Evolutionary conservation across 2,797 vertebrate species (phyloP), one percentile per base, ranked within the genome.

Genomic region (Mus spretus): DNA sequence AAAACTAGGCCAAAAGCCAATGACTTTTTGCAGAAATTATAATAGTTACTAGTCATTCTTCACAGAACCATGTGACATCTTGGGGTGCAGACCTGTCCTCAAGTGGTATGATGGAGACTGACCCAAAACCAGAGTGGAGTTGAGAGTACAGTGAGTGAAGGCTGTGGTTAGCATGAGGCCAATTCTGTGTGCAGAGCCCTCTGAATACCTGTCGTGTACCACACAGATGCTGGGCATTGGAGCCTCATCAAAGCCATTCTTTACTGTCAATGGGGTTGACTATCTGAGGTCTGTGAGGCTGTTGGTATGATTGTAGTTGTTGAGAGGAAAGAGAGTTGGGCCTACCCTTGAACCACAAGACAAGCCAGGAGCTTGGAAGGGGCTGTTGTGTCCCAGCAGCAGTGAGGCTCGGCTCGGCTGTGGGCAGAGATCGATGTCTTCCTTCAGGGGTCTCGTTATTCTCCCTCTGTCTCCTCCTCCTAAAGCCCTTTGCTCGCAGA

Each of bases 1-100:
- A 94, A 93, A 91, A 53, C 14, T 63, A 77, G 78, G 26, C 6
- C 34, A 83, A 65, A 93, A 59, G 40, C 47, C n/a, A 88, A 59
- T 82, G 80, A 78, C 26, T 75, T 75, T 24, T 81, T 81, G 20
- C 17, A 86, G 65, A 77, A 84, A 84, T 59, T 65, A n/a, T 20
- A 34, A 37, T 31, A 57, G 81, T 75, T 53, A 8, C 37, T 47
- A 47, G 77, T 70, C 37, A 15, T 28, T 79, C 34, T 0, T 82
- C 65, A 44, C 24, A 40, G 90, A 9, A 53, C 50, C 28, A 11
- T 8, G 0, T 81, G 44, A 90, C n/a, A 67, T 24, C 12, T 44
- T 59, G 1, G 6, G 55, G 7, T 85, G 3, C 78, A 94, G 89
- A 59, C 57, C 24, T 80, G 63, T 26, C 28, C 53, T 74, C 0